Evolutionary conservation across 2,888 invertebrate species (phyloP).

Genomic region (Neocrepidodera transversa): DNA sequence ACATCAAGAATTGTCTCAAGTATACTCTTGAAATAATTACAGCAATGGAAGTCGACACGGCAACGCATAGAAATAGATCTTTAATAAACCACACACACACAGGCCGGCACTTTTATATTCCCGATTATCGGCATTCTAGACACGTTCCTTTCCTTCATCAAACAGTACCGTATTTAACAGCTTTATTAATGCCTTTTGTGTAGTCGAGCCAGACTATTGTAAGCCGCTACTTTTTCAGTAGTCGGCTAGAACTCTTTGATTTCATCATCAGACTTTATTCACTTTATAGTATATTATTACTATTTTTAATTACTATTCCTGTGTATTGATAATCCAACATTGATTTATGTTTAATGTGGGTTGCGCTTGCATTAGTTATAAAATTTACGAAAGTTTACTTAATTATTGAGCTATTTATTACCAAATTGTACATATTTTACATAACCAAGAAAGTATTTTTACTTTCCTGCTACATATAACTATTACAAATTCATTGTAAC

Average conservation of each 20-base stretch:
- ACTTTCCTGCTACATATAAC: no score
- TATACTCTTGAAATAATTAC: conserved; percentile 21
- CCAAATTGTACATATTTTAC: no score
- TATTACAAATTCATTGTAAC: no score
- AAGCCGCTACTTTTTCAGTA: conserved; percentile 17
- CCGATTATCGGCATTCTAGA: conserved; percentile 22
- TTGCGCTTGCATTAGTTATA: no score
- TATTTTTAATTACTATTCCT: no score
- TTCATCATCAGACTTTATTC: no score
- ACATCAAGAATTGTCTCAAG: conserved; percentile 3
- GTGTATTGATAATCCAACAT: no score
- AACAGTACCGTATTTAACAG: conserved; percentile 44
- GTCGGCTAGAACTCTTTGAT: background rate
- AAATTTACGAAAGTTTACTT: no score
- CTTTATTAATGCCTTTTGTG: conserved; percentile 47
- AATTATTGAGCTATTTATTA: no score
- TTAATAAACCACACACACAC: conserved; percentile 26
- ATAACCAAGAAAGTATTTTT: no score
- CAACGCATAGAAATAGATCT: conserved; percentile 23
- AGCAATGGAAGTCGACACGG: conserved; percentile 6
- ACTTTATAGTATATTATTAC: no score
- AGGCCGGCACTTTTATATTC: conserved; percentile 22
- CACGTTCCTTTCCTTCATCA: conserved; percentile 36
- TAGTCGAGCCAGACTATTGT: conserved; percentile 27
- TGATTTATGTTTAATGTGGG: no score